Conservation (phyloP, 2,113 vertebrate species). For the Ceuthmochares aereus region DNA sequence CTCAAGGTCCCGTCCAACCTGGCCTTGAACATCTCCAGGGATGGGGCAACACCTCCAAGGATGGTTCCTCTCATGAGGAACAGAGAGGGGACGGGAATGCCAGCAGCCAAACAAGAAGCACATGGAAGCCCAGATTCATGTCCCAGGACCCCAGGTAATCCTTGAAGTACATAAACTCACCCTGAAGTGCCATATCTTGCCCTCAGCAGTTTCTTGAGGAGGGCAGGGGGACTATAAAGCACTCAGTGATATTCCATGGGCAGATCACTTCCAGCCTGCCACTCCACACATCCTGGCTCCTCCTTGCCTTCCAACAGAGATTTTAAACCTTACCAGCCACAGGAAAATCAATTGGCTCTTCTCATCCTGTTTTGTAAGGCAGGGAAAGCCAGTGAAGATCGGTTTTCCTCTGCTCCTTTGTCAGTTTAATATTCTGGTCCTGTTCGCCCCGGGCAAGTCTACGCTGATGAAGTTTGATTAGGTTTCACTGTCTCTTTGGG, state of each 20-base stretch:
- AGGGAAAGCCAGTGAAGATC: background rate
- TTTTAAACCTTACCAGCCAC: background rate
- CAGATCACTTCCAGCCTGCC: background rate
- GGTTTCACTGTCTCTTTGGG: conserved; percentile 14
- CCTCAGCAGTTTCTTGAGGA: background rate
- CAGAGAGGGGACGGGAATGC: background rate
- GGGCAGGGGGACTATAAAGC: background rate
- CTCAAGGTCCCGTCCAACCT: no score
- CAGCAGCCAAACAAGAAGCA: background rate
- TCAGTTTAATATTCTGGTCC: conserved; percentile 31
- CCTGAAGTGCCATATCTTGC: background rate
- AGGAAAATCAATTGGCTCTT: background rate
- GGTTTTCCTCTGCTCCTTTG: background rate
- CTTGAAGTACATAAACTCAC: background rate
- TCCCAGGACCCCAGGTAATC: background rate
- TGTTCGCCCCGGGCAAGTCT: background rate
- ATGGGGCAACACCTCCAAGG: no score
- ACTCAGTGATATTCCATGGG: background rate
- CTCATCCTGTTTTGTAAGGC: background rate
- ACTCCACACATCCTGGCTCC: background rate
- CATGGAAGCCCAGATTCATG: background rate
- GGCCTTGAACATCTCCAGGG: no score
- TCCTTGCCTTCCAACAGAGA: background rate
- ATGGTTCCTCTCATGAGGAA: background rate
- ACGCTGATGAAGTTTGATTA: conserved; percentile 7